A percentile compares a stretch with the other conserved stretches of the same genome.
Evolutionary conservation across 2,113 vertebrate genomes (phyloP).

Genomic region (Reinhardtius hippoglossoides): DNA sequence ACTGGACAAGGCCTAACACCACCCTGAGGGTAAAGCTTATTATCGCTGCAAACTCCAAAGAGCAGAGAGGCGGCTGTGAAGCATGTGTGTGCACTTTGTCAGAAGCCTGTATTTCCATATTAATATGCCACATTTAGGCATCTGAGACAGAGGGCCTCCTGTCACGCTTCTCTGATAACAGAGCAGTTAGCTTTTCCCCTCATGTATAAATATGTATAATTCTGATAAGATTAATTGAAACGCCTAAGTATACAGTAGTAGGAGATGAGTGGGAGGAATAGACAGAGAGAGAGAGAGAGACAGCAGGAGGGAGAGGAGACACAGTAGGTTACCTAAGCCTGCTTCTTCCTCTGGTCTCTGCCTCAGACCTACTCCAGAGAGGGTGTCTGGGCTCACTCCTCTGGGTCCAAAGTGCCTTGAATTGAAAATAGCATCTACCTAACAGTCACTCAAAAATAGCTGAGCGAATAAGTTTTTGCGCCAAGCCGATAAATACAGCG

Average conservation of each 20-base stretch:
- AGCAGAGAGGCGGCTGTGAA: slow-evolving; percentile 55
- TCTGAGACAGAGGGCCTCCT: slow-evolving; percentile 73
- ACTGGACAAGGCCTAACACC: slow-evolving; percentile 75
- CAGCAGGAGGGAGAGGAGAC: slow-evolving; percentile 43
- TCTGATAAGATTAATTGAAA: slow-evolving; percentile 85
- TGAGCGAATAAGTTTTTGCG: slow-evolving; percentile 74
- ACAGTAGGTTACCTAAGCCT: slow-evolving; percentile 61
- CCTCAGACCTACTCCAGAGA: slow-evolving; percentile 51
- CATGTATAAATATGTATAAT: slow-evolving; percentile 84
- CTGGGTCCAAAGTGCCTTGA: slow-evolving; percentile 69
- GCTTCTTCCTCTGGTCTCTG: slow-evolving; percentile 55
- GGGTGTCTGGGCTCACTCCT: slow-evolving; percentile 53
- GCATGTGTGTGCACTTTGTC: slow-evolving; percentile 69
- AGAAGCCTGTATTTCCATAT: slow-evolving; percentile 79
- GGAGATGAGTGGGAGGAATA: slow-evolving; percentile 52
- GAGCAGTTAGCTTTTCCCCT: slow-evolving; percentile 74
- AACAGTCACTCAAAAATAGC: slow-evolving; percentile 76
- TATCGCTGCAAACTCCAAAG: slow-evolving; percentile 74
- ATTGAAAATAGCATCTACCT: slow-evolving; percentile 76
- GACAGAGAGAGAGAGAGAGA: slow-evolving; percentile 38
- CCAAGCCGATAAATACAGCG: slow-evolving; percentile 77
- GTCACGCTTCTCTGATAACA: slow-evolving; percentile 76
- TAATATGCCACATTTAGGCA: slow-evolving; percentile 78
- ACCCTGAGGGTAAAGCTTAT: slow-evolving; percentile 79
- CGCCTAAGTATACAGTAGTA: slow-evolving; percentile 75